These are phyloP conservation scores for Semotilus atromaculatus DNA, from an alignment of 2,797 vertebrate species.

Conservation along the genomic window DNA sequence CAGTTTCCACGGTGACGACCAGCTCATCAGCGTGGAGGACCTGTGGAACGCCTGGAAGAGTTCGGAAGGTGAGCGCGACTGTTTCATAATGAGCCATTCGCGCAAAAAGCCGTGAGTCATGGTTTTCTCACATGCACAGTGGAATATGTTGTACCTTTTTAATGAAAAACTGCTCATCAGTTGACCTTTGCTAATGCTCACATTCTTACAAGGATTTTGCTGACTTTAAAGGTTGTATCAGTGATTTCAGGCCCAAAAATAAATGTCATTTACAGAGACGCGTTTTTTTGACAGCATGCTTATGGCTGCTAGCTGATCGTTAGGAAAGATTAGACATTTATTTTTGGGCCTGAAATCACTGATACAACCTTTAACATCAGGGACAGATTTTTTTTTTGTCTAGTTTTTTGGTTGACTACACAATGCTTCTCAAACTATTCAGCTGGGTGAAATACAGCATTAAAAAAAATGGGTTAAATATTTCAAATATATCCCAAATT, in stretches of 20 bases:
- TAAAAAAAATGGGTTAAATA: neutral
- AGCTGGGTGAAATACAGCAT: neutral
- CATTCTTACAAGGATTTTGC: neutral
- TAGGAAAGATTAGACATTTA: too few species aligned
- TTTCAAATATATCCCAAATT: too few species aligned
- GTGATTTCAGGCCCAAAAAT: too few species aligned
- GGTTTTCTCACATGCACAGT: neutral
- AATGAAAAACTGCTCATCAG: neutral
- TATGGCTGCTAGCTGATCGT: too few species aligned
- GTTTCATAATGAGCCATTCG: slow-evolving; percentile 6
- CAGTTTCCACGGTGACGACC: slow-evolving; percentile 96
- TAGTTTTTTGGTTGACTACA: neutral
- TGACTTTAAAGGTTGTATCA: too few species aligned
- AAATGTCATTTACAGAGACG: too few species aligned
- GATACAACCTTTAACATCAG: too few species aligned
- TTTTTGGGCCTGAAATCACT: too few species aligned
- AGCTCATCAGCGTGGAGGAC: slow-evolving; percentile 97
- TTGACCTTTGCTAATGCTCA: slow-evolving; percentile 12
- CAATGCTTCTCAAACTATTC: neutral
- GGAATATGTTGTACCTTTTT: neutral
- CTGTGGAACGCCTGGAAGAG: slow-evolving; percentile 96
- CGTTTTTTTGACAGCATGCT: too few species aligned
- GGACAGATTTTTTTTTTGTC: neutral
- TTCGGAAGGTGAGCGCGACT: slow-evolving; percentile 85
- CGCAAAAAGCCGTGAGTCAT: neutral